phyloP scores from a whole-genome alignment of 2,888 invertebrate species.

The Eristalinus aeneus region DNA sequence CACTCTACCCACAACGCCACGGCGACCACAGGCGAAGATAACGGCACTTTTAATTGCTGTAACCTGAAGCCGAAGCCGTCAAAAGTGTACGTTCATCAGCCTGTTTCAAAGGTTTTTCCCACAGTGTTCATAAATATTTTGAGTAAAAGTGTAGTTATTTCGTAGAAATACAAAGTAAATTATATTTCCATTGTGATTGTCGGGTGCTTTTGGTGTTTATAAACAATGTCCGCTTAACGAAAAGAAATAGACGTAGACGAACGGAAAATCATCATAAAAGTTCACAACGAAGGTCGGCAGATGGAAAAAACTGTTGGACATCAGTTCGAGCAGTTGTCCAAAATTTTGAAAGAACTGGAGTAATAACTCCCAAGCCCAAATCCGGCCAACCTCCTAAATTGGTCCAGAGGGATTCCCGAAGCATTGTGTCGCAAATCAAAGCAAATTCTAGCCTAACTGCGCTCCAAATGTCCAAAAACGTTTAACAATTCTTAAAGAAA shows the following conservation, averaged over 20 bases:
- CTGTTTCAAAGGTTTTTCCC: no score
- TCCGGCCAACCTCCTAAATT: background rate
- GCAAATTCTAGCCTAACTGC: background rate
- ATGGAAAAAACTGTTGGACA: no score
- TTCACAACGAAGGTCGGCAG: background rate
- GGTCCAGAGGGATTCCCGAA: background rate
- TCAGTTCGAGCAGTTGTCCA: no score
- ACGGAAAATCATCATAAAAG: background rate
- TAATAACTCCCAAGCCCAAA: background rate
- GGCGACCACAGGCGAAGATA: no score
- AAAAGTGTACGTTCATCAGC: no score
- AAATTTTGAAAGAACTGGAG: background rate
- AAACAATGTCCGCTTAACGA: background rate
- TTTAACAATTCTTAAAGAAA: background rate
- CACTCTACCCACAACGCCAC: no score
- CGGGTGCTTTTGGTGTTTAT: background rate
- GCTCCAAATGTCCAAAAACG: background rate
- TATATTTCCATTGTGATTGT: no score
- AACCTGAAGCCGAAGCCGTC: no score
- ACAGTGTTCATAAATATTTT: background rate
- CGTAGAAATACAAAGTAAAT: no score
- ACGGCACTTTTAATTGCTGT: no score
- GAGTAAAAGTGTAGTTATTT: no score
- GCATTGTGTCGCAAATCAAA: background rate
- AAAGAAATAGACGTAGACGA: background rate